Evolutionary conservation across 2,113 vertebrate species (phyloP).

Genomic region (Oplegnathus fasciatus): DNA sequence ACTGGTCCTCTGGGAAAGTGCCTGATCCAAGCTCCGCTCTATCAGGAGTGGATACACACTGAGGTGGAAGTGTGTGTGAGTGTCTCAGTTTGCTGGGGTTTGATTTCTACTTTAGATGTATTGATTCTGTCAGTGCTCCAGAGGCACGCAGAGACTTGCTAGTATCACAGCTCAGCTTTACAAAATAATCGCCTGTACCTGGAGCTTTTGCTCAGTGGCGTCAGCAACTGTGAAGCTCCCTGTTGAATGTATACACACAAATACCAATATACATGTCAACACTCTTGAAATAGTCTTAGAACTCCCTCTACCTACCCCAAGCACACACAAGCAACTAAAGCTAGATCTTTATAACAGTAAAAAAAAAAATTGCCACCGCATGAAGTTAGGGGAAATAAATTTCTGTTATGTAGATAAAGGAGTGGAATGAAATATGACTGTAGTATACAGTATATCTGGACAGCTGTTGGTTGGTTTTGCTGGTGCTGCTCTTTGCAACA

Average conservation of each 20-base stretch:
- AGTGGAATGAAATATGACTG: slow-evolving; percentile 19
- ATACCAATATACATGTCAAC: neutral
- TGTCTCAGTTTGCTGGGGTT: slow-evolving; percentile 63
- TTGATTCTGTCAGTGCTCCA: slow-evolving; percentile 81
- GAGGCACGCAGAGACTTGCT: slow-evolving; percentile 42
- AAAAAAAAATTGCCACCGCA: neutral
- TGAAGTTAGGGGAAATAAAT: slow-evolving; percentile 34
- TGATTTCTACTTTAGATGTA: slow-evolving; percentile 82
- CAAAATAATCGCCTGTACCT: slow-evolving; percentile 65
- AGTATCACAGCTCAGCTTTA: slow-evolving; percentile 69
- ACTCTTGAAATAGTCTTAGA: neutral
- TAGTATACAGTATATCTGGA: slow-evolving; percentile 30
- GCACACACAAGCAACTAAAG: neutral
- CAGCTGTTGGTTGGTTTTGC: slow-evolving; percentile 14
- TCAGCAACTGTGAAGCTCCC: slow-evolving; percentile 9
- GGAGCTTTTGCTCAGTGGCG: slow-evolving; percentile 14
- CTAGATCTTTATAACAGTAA: neutral
- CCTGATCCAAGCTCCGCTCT: slow-evolving; percentile 15
- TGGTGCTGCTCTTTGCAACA: neutral
- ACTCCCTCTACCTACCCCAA: neutral
- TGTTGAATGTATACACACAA: slow-evolving; percentile 14
- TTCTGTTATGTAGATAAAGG: slow-evolving; percentile 36
- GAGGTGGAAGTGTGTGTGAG: slow-evolving; percentile 59
- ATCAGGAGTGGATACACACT: slow-evolving; percentile 38
- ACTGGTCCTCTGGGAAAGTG: slow-evolving; percentile 42